Evolutionary conservation across 2,888 invertebrate species (phyloP), one percentile per base, ranked within the genome.

Genomic region (Nymphalis urticae): DNA sequence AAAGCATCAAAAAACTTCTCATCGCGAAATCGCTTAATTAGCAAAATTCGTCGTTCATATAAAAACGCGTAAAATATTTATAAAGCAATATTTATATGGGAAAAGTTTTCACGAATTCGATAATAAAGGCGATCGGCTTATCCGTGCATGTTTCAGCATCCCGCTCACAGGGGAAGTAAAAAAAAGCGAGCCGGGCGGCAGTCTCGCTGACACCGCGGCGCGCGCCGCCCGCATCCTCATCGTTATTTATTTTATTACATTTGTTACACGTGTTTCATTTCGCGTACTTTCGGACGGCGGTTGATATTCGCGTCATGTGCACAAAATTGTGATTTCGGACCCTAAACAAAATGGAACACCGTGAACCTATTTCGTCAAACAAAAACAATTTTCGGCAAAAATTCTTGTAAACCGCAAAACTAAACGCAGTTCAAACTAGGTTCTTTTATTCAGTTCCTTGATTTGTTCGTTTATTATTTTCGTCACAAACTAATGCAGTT

Each of bases 251-350:
- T 88, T 88, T 89, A 69, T 70, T 91, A 85, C 81, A 83, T 92
- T 92, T 67, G 54, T 70, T 70, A 62, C 68, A 91, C 92, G 92
- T 88, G 90, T 92, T 92, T 92, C 85, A 85, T 91, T 92, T 92
- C 92, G 92, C 90, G 92, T 91, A 90, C 85, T 80, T 88, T 89
- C 88, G 90, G 89, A 89, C 90, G 82, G 91, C 90, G 89, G 86
- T 87, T 83, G 85, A 84, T 19, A 51, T 53, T 81, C 87, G 88
- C 87, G 86, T 81, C 84, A 88, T 84, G 88, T 86, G 85, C 84
- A 85, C 83, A 78, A 90, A 90, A 90, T 90, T 90, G 90, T 91
- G 90, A 90, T 85, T 89, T 90, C 87, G 86, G 88, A 89, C 88
- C 75, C 75, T 73, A 76, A 80, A 79, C 76, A 71, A 81, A 81